Conservation (phyloP, 2,888 invertebrate species). For the Brenthis ino region DNA sequence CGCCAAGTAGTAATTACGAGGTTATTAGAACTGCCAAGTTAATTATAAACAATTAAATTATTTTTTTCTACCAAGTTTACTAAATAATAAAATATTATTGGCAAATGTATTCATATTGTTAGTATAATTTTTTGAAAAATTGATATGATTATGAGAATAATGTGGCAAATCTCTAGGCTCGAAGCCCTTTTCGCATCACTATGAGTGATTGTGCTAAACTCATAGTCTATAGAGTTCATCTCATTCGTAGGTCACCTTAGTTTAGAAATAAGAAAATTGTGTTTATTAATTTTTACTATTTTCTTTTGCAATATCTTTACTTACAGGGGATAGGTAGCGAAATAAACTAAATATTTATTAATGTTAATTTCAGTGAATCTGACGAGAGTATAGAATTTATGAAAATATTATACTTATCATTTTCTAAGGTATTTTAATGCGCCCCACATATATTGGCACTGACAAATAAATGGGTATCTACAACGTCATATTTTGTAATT, state of each 20-base stretch:
- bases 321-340: constrained; percentile 48
- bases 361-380: constrained; percentile 9
- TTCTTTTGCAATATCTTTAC: constrained; percentile 39
- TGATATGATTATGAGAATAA: constrained; percentile 16
- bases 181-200: constrained; percentile 69
- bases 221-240: constrained; percentile 72
- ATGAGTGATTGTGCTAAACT: constrained; percentile 82
- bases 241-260: constrained; percentile 69
- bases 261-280: constrained; percentile 47
- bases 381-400: constrained; percentile 23
- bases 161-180: constrained; percentile 44
- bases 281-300: constrained; percentile 51
- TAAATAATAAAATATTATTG: neutral
- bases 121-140: neutral
- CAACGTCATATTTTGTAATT: constrained; percentile 6
- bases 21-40: neutral
- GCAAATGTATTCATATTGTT: neutral
- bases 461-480: constrained; percentile 1
- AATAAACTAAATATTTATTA: constrained; percentile 22
- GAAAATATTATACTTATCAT: constrained; percentile 12
- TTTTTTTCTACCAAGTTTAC: neutral
- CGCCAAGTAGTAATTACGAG: constrained; percentile 25
- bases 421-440: constrained; percentile 1
- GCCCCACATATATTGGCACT: neutral
- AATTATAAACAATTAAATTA: neutral